Percentiles rank a stretch among this genome's conserved stretches.
phyloP scores from a whole-genome alignment of 2,888 invertebrate species.

The Hyles lineata region DNA sequence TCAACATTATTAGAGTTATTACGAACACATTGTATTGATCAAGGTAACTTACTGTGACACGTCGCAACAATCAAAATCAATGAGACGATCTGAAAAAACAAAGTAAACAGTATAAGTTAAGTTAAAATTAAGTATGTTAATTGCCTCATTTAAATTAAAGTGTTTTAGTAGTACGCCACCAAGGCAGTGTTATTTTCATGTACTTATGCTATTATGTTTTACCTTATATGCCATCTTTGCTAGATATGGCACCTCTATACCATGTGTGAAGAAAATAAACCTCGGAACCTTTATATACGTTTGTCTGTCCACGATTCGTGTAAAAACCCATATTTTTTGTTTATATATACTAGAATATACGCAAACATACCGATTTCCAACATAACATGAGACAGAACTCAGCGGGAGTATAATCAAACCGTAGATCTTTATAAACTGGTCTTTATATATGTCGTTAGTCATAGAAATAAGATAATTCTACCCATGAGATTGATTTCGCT shows the following conservation, averaged over 20 bases:
- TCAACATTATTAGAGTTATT: too few relatives aligned
- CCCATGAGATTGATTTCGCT: background rate
- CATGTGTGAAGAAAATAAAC: background rate
- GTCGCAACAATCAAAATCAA: background rate
- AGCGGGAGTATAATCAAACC: background rate
- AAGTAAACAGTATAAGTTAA: background rate
- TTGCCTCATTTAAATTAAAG: too few relatives aligned
- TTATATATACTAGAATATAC: too few relatives aligned
- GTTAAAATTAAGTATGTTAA: too few relatives aligned
- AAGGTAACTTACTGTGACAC: background rate
- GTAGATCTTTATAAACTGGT: background rate
- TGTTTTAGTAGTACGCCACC: too few relatives aligned
- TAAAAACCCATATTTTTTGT: background rate
- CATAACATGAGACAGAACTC: background rate
- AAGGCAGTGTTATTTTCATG: too few relatives aligned
- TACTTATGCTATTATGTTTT: background rate
- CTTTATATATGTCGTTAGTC: background rate
- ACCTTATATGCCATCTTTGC: background rate
- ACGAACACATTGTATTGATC: too few relatives aligned
- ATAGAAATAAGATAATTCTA: slow-evolving; percentile 6
- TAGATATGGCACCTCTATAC: background rate
- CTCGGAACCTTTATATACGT: background rate
- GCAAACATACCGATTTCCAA: background rate
- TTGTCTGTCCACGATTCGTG: background rate
- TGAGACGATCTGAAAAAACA: background rate